These are phyloP conservation scores for Urocynchramus pylzowi DNA, from an alignment of 2,113 vertebrate species.

Conservation along the genomic window DNA sequence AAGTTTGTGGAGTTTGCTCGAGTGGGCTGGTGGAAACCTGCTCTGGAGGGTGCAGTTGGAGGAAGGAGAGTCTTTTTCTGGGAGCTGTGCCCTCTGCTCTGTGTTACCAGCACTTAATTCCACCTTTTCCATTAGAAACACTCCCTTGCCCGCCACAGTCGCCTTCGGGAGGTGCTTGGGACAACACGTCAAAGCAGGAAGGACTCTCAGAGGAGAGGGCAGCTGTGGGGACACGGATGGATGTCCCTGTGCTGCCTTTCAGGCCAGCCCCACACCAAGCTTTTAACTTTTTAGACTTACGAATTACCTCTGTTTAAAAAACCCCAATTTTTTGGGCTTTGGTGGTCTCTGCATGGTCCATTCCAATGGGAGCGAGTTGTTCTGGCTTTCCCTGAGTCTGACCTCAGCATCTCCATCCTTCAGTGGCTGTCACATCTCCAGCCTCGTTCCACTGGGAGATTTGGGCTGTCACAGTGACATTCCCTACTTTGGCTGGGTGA, in stretches of 20 bases:
- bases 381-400: not conserved
- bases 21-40: not conserved
- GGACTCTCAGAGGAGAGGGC: not conserved
- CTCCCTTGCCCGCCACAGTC: not conserved
- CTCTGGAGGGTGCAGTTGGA: not conserved
- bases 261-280: not conserved
- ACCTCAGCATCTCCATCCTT: not conserved
- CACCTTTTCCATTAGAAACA: not conserved
- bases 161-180: not conserved
- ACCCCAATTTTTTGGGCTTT: rapidly evolving
- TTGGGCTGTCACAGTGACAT: not conserved
- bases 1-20: not conserved
- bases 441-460: not conserved
- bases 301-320: not conserved
- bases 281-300: not conserved
- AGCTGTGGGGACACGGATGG: not conserved
- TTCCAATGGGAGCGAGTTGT: rapidly evolving
- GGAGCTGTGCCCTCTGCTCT: not conserved
- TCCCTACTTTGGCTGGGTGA: not conserved
- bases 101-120: constrained; percentile 26
- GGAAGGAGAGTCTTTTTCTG: not conserved
- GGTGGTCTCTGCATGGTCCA: not conserved
- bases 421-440: not conserved
- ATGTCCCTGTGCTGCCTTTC: not conserved
- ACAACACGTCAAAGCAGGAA: constrained; percentile 16